phyloP scores from a whole-genome alignment of 2,113 vertebrate species.

The Tachysurus fulvidraco region DNA sequence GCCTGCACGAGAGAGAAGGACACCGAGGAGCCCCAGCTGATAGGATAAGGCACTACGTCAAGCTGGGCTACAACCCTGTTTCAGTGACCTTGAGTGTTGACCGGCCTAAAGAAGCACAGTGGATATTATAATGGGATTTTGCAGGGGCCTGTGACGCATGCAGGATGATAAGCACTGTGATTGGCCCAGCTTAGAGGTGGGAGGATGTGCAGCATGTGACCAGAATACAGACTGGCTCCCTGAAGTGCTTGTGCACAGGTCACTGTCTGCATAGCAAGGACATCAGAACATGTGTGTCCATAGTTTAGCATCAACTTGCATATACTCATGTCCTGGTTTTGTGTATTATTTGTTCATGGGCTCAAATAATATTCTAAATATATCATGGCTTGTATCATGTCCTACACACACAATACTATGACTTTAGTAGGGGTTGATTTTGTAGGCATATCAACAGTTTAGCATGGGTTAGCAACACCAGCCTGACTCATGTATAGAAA shows the following conservation, averaged over 20 bases:
- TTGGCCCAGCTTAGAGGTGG: conserved; percentile 57
- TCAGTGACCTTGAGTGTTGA: conserved; percentile 53
- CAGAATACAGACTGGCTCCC: conserved; percentile 60
- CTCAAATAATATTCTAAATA: neutral
- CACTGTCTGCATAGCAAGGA: conserved; percentile 43
- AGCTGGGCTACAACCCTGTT: conserved; percentile 30
- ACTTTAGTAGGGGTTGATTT: neutral
- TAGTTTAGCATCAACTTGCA: neutral
- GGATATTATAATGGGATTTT: conserved; percentile 50
- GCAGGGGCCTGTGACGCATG: conserved; percentile 25
- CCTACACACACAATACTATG: neutral
- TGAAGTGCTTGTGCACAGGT: conserved; percentile 37
- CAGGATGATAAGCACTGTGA: conserved; percentile 57
- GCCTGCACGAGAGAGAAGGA: conserved; percentile 37
- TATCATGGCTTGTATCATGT: neutral
- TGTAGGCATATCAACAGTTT: neutral
- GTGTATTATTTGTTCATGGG: neutral
- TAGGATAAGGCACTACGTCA: conserved; percentile 49
- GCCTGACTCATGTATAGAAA: neutral
- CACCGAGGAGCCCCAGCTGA: conserved; percentile 35
- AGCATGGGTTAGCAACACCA: neutral
- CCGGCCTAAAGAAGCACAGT: conserved; percentile 26
- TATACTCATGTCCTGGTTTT: neutral
- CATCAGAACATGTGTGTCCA: conserved; percentile 23
- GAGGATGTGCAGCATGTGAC: conserved; percentile 59